Evolutionary conservation across 2,888 invertebrate species (phyloP).

Genomic region (Zhuqinia jingwanae): DNA sequence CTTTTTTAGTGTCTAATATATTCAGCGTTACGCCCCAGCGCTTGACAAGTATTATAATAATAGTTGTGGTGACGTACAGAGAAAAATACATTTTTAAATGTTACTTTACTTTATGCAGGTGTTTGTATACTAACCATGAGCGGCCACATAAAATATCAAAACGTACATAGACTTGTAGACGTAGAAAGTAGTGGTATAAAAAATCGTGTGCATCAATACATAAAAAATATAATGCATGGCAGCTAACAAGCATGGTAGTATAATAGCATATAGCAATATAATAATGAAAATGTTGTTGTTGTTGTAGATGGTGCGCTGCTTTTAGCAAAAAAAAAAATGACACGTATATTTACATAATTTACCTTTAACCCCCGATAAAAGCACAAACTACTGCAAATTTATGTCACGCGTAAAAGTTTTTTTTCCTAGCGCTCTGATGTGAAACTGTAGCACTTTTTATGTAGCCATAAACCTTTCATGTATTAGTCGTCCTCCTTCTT

Average conservation of each 20-base stretch:
- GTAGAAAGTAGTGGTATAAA: slow-evolving; percentile 13
- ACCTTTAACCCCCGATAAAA: slow-evolving; percentile 17
- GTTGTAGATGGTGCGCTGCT: slow-evolving; percentile 10
- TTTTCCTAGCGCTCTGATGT: not conserved
- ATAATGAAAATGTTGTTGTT: not conserved
- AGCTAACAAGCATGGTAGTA: not conserved
- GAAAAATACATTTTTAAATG: slow-evolving; percentile 7
- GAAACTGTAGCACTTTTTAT: not conserved
- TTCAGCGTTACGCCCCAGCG: slow-evolving; percentile 65
- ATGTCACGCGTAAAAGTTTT: not conserved
- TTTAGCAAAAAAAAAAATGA: slow-evolving; percentile 13
- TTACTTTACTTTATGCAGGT: not conserved
- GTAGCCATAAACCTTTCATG: not conserved
- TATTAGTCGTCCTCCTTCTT: not conserved
- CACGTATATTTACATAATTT: slow-evolving; percentile 26
- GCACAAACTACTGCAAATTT: not conserved
- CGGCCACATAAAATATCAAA: not conserved
- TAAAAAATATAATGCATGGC: not conserved
- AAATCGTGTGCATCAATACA: not conserved
- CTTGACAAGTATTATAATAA: slow-evolving; percentile 29
- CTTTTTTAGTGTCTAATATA: slow-evolving; percentile 6
- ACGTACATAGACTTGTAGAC: not conserved
- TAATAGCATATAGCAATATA: no score
- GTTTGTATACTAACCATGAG: not conserved
- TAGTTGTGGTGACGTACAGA: not conserved